phyloP scores from a whole-genome alignment of 2,888 invertebrate genomes.

The Brenthis daphne region DNA sequence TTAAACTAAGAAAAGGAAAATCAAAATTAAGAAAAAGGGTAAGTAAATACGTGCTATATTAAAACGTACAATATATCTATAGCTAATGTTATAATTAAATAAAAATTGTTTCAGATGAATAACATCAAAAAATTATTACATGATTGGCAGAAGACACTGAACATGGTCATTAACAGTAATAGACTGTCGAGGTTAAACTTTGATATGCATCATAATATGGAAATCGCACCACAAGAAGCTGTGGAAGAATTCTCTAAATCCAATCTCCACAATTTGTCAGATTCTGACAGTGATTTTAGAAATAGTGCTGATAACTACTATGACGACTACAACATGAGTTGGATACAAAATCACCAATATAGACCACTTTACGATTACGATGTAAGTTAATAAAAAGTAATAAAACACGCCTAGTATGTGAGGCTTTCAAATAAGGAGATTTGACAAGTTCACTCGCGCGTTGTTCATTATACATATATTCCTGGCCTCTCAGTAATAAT shows the following conservation, averaged over 20 bases:
- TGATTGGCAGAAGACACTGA: conserved; percentile 70
- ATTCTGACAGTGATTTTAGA: conserved; percentile 59
- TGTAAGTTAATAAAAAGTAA: conserved; percentile 21
- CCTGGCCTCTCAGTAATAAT: no score
- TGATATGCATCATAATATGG: conserved; percentile 52
- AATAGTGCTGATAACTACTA: conserved; percentile 51
- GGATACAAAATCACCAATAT: conserved; percentile 55
- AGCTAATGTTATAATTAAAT: not conserved
- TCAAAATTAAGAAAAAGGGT: conserved; percentile 69
- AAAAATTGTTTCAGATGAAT: conserved; percentile 8
- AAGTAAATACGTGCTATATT: conserved; percentile 44
- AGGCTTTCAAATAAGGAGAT: not conserved
- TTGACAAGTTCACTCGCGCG: not conserved
- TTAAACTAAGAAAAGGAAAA: conserved; percentile 66
- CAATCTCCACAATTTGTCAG: conserved; percentile 53
- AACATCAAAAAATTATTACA: conserved; percentile 63
- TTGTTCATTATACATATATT: no score
- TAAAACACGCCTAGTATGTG: no score
- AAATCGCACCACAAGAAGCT: conserved; percentile 63
- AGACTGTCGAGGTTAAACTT: conserved; percentile 52
- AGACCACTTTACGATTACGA: conserved; percentile 26
- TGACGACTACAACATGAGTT: conserved; percentile 59
- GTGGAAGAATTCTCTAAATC: conserved; percentile 68
- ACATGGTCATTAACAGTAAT: conserved; percentile 63
- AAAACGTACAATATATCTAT: not conserved